Evolutionary conservation across 2,797 vertebrate species (phyloP).

Genomic region (Hipposideros larvatus): DNA sequence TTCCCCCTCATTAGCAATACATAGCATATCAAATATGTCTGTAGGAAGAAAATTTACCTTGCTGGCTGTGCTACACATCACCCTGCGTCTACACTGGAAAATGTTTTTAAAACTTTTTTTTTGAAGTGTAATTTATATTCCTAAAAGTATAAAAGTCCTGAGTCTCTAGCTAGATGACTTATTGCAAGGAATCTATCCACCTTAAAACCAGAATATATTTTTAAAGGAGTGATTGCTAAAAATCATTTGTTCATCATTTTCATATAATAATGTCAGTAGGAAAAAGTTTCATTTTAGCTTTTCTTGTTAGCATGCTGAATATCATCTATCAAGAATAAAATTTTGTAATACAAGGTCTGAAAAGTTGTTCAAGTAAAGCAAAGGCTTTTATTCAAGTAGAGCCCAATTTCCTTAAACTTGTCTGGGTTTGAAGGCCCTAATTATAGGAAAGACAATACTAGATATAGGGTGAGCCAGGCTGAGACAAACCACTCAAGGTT

Average conservation of each 20-base stretch:
- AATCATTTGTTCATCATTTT: background rate
- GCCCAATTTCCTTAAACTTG: background rate
- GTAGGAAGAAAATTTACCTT: slow-evolving; percentile 8
- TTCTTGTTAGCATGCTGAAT: background rate
- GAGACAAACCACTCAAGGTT: background rate
- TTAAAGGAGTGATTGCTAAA: background rate
- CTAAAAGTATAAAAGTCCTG: background rate
- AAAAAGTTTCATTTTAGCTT: slow-evolving; percentile 25
- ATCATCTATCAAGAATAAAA: slow-evolving; percentile 11
- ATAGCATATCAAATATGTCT: slow-evolving; percentile 1
- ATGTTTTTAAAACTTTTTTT: background rate
- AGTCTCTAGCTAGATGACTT: background rate
- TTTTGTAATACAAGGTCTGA: background rate
- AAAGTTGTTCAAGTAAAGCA: slow-evolving; percentile 4
- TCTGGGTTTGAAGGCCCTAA: background rate
- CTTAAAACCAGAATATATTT: background rate
- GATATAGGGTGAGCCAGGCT: background rate
- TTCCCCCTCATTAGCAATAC: background rate
- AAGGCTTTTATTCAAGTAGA: slow-evolving; percentile 30
- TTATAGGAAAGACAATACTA: background rate
- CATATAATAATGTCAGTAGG: background rate
- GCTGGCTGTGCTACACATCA: background rate
- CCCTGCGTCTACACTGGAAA: background rate
- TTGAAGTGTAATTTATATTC: slow-evolving; percentile 19
- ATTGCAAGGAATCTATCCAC: background rate